Percentiles rank a stretch among this genome's conserved stretches.
Evolutionary conservation across 2,888 invertebrate species (phyloP).

Genomic region (Petrolisthes manimaculis): DNA sequence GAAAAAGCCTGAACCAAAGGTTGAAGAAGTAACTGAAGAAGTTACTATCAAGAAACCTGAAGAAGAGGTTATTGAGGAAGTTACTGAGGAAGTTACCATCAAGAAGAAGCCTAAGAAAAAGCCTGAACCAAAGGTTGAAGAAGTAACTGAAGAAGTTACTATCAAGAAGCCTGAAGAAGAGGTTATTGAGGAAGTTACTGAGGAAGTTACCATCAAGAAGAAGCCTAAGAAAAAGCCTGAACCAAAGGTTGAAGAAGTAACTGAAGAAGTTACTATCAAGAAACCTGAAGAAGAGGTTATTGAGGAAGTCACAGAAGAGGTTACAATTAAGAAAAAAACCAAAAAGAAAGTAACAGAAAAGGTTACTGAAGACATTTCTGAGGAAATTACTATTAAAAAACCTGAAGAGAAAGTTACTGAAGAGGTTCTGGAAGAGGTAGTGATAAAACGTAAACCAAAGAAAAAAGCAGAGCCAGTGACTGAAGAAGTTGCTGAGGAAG

Average conservation of each 20-base stretch:
- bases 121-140: constrained; percentile 69
- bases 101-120: constrained; percentile 65
- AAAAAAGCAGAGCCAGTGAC: constrained; percentile 26
- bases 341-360: constrained; percentile 71
- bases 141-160: constrained; percentile 69
- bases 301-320: constrained; percentile 69
- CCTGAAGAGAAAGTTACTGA: constrained; percentile 68
- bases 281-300: constrained; percentile 23
- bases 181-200: constrained; percentile 69
- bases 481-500: constrained; percentile 46
- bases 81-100: constrained; percentile 44
- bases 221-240: constrained; percentile 36
- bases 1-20: constrained; percentile 67
- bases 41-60: constrained; percentile 58
- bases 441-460: constrained; percentile 51
- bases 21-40: constrained; percentile 72
- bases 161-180: constrained; percentile 68
- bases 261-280: constrained; percentile 69
- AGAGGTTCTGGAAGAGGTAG: constrained; percentile 71
- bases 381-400: constrained; percentile 74
- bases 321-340: constrained; percentile 72
- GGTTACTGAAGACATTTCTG: constrained; percentile 76
- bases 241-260: constrained; percentile 65
- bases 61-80: constrained; percentile 22
- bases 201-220: constrained; percentile 69